phyloP scores from a whole-genome alignment of 2,797 vertebrate genomes.

The Poecilia velifera region DNA sequence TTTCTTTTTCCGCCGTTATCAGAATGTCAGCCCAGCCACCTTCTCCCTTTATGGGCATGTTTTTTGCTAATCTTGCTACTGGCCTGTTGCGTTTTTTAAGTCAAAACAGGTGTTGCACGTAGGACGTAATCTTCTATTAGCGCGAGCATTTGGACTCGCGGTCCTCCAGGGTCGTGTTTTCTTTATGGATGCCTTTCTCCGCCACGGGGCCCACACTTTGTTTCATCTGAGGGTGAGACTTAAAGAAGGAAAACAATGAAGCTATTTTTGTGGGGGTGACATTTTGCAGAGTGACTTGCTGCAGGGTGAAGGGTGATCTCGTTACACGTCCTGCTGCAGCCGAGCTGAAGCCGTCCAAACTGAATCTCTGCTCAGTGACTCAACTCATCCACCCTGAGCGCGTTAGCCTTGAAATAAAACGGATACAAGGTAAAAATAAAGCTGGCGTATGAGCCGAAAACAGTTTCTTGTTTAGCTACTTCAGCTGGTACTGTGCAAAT shows the following conservation, averaged over 20 bases:
- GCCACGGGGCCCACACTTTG: conserved; percentile 50
- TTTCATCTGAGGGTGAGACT: conserved; percentile 60
- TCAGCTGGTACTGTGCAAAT: not conserved
- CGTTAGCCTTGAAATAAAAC: conserved; percentile 69
- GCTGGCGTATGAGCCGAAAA: conserved; percentile 57
- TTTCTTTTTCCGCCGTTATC: conserved; percentile 65
- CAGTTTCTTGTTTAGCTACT: conserved; percentile 45
- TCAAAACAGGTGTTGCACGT: conserved; percentile 79
- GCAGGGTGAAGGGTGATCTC: conserved; percentile 46
- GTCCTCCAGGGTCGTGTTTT: conserved; percentile 69
- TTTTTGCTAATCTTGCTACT: conserved; percentile 79
- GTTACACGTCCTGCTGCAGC: conserved; percentile 33
- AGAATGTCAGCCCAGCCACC: conserved; percentile 67
- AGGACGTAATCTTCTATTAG: conserved; percentile 69
- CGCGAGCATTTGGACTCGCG: conserved; percentile 51
- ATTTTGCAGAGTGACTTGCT: conserved; percentile 41
- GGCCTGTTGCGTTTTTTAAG: conserved; percentile 75
- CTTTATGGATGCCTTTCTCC: conserved; percentile 75
- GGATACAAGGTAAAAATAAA: conserved; percentile 72
- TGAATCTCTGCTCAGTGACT: conserved; percentile 46
- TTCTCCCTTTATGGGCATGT: conserved; percentile 85
- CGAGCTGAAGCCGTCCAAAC: conserved; percentile 37
- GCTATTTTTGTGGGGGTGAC: conserved; percentile 55
- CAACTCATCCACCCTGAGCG: conserved; percentile 41
- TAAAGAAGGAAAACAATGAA: conserved; percentile 44